Conservation (phyloP, 2,888 invertebrate genomes). For the Neria commutata region DNA sequence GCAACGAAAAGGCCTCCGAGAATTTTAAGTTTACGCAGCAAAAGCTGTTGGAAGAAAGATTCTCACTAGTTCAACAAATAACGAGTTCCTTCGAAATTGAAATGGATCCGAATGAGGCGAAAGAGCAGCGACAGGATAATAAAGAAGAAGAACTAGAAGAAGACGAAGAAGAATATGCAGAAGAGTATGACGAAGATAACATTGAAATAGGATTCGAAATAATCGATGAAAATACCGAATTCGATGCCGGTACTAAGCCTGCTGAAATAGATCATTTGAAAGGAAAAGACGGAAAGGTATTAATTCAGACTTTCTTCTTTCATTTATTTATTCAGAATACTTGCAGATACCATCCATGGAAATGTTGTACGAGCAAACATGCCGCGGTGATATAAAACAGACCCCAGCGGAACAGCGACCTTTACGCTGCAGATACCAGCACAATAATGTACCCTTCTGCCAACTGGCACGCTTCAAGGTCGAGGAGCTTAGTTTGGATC, state of each 20-base stretch:
- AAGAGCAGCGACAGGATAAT: neutral
- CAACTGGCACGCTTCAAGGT: slow-evolving; percentile 34
- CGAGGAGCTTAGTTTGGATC: slow-evolving; percentile 34
- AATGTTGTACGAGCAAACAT: slow-evolving; percentile 38
- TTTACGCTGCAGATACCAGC: slow-evolving; percentile 49
- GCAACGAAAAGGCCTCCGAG: neutral
- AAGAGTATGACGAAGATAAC: too few relatives aligned
- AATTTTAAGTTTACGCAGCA: neutral
- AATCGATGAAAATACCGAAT: neutral
- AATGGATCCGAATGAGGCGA: too few relatives aligned
- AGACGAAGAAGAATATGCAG: too few relatives aligned
- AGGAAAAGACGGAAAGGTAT: neutral
- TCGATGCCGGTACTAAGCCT: neutral
- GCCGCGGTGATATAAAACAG: slow-evolving; percentile 64
- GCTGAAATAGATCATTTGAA: neutral
- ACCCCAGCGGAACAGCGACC: slow-evolving; percentile 49
- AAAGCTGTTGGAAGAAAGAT: neutral
- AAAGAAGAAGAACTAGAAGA: too few relatives aligned
- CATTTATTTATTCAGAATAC: neutral
- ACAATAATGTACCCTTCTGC: slow-evolving; percentile 38
- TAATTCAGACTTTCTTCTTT: too few relatives aligned
- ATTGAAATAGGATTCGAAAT: too few relatives aligned
- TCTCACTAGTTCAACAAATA: too few relatives aligned
- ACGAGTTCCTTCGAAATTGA: too few relatives aligned
- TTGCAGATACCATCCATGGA: neutral